Evolutionary conservation across 2,113 vertebrate genomes (phyloP).

Genomic region (Myocastor coypus): DNA sequence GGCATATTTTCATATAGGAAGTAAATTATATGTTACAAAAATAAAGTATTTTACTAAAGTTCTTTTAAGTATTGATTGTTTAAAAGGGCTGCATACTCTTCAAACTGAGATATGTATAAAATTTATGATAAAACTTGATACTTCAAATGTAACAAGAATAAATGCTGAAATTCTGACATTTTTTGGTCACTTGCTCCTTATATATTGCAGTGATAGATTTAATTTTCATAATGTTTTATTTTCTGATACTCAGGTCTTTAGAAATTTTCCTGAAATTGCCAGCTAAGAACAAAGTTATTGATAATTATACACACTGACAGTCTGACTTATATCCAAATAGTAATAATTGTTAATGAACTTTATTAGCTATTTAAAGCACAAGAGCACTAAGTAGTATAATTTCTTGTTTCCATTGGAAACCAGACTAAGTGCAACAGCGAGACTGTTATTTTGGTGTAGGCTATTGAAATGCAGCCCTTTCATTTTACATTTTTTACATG

Average conservation of each 20-base stretch:
- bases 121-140: constrained; percentile 33
- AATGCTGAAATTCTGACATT: constrained; percentile 22
- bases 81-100: not conserved
- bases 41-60: constrained; percentile 29
- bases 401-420: constrained; percentile 73
- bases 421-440: constrained; percentile 43
- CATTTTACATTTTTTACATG: constrained; percentile 65
- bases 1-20: not conserved
- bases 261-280: constrained; percentile 48
- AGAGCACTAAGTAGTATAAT: constrained; percentile 42
- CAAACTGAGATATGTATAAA: not conserved
- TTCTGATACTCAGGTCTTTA: constrained; percentile 17
- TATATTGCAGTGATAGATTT: constrained; percentile 20
- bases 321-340: constrained; percentile 54
- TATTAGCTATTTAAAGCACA: constrained; percentile 48
- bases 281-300: constrained; percentile 45
- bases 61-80: constrained; percentile 39
- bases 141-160: constrained; percentile 7
- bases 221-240: constrained; percentile 54
- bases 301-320: constrained; percentile 45
- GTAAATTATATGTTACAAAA: constrained; percentile 36
- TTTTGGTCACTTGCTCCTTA: constrained; percentile 29
- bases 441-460: constrained; percentile 43
- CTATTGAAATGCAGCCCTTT: constrained; percentile 59
- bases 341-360: constrained; percentile 69